Evolutionary conservation across 2,888 invertebrate species (phyloP), one percentile per base, ranked within the genome.

Genomic region (Helleia helle): DNA sequence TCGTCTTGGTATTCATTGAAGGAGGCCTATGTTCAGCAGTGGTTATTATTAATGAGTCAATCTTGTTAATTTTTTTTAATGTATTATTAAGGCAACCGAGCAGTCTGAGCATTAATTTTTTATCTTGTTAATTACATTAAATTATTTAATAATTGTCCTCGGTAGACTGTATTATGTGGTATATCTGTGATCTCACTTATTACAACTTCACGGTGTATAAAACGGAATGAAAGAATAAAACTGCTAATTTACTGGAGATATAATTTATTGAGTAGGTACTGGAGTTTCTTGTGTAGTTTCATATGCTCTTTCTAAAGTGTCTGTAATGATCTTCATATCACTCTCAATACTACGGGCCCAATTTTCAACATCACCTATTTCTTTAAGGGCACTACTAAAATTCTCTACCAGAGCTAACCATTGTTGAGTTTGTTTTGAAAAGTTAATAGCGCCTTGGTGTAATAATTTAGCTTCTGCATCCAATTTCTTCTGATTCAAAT

Each of bases 361-460:
- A 70, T 97, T 99, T 69, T 99, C 97, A 1, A 98, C 97, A 86
- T 99, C 99, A 1, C 99, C 99, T 40, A 99, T 90, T 86, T 99
- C 99, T 87, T 98, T 94, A 1, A 96, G 79, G 0, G 94, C 92
- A 62, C 93, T 90, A 56, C 94, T 94, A 59, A 95, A 95, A 47
- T 91, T 91, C 68, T 95, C 95, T 1, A 95, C 93, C 38, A 99
- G 86, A 48, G 91, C 91, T n/a, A 98, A 80, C 99, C 99, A 99
- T 58, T 97, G 97, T 51, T 95, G 93, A 0, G 98, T 97, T 73
- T 99, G 98, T 74, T 97, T 97, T 0, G 96, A 91, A 84, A 99
- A 97, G 65, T 95, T 95, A 3, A 93, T 91, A 4, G 98, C 96
- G 61, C 97, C 97, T 47, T 92, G 90, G 61, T 99, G 97, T 37